phyloP scores from a whole-genome alignment of 2,888 invertebrate genomes.

The Acleris laterana region DNA sequence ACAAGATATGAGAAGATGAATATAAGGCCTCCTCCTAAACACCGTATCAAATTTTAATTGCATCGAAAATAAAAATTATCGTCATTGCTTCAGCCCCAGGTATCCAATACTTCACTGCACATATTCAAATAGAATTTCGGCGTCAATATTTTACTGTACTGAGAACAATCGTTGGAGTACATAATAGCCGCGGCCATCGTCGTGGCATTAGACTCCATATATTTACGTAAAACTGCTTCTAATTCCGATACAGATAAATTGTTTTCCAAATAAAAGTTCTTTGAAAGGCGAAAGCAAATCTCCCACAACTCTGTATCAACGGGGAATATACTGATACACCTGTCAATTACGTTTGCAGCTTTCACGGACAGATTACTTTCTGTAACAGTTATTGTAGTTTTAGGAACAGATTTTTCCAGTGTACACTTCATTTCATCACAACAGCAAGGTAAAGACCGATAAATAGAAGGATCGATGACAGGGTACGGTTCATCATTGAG shows the following conservation, averaged over 20 bases:
- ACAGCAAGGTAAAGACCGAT: conserved; percentile 64
- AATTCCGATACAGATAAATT: conserved; percentile 73
- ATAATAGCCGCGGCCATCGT: conserved; percentile 78
- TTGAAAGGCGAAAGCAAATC: conserved; percentile 68
- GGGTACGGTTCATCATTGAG: conserved; percentile 71
- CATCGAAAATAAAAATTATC: conserved; percentile 27
- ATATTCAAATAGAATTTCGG: conserved; percentile 78
- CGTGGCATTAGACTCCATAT: conserved; percentile 77
- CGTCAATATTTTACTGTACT: conserved; percentile 74
- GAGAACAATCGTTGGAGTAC: conserved; percentile 75
- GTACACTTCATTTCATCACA: conserved; percentile 69
- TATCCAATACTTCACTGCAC: conserved; percentile 76
- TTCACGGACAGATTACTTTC: conserved; percentile 56
- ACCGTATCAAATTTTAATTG: not conserved
- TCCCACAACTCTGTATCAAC: conserved; percentile 71
- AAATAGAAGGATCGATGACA: conserved; percentile 54
- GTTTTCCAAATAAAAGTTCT: conserved; percentile 72
- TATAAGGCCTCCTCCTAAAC: too few species aligned
- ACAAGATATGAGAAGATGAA: too few species aligned
- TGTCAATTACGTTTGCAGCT: conserved; percentile 70
- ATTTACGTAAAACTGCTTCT: conserved; percentile 82
- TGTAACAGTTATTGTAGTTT: conserved; percentile 40
- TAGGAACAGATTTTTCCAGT: conserved; percentile 43
- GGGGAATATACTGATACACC: conserved; percentile 71
- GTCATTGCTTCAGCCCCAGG: conserved; percentile 65